Percentiles rank a stretch among this genome's conserved stretches.
Evolutionary conservation across 2,113 vertebrate species (phyloP).

Genomic region (Triplophysa rosa): DNA sequence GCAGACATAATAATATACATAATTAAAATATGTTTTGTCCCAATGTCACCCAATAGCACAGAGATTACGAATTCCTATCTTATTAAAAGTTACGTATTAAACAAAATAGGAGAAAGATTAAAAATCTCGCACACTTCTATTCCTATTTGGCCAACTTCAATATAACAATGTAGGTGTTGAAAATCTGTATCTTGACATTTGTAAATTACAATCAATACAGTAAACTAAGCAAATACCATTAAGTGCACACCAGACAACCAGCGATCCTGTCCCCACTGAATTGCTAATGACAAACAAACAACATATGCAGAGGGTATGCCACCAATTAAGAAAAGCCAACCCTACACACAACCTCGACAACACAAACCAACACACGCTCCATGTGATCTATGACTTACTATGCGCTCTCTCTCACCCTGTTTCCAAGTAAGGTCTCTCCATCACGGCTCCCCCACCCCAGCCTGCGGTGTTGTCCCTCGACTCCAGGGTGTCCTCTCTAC

Average conservation of each 20-base stretch:
- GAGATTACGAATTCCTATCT: too few species aligned
- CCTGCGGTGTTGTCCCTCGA: slow-evolving; percentile 73
- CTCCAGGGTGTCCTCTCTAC: slow-evolving; percentile 75
- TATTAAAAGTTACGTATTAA: too few species aligned
- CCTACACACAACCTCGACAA: slow-evolving; percentile 13
- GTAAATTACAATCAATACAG: not conserved
- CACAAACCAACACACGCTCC: slow-evolving; percentile 39
- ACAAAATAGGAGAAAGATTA: too few species aligned
- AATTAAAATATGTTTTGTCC: too few species aligned
- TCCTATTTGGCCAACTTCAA: not conserved
- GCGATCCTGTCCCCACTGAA: slow-evolving; percentile 22
- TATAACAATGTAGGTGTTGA: not conserved
- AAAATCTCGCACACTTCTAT: too few species aligned
- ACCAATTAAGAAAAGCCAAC: slow-evolving; percentile 45
- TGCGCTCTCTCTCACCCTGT: slow-evolving; percentile 18
- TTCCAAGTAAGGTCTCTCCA: slow-evolving; percentile 42
- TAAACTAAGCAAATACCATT: not conserved
- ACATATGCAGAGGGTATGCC: slow-evolving; percentile 47
- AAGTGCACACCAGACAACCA: not conserved
- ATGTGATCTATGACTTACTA: slow-evolving; percentile 51
- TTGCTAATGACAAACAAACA: slow-evolving; percentile 47
- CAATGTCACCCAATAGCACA: too few species aligned
- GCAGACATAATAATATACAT: too few species aligned
- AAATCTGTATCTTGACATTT: slow-evolving; percentile 14
- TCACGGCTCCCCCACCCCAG: slow-evolving; percentile 58